Evolutionary conservation across 2,888 invertebrate species (phyloP).

Genomic region (Synergus laeviventris): DNA sequence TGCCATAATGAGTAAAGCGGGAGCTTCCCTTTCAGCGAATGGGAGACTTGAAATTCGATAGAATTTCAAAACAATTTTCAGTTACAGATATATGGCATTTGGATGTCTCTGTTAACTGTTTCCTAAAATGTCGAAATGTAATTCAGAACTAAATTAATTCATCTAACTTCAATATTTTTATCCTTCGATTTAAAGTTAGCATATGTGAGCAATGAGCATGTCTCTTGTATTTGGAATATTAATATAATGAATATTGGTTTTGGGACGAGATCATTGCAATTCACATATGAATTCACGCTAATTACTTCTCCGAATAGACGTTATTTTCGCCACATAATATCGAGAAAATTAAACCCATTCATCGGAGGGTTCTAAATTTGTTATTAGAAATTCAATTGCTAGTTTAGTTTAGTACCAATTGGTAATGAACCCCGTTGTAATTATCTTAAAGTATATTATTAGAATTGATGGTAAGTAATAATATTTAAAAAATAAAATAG

Average conservation of each 20-base stretch:
- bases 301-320: neutral
- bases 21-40: conserved; percentile 24
- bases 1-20: conserved; percentile 32
- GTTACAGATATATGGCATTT: neutral
- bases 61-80: conserved; percentile 9
- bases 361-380: neutral
- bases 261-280: no score
- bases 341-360: neutral
- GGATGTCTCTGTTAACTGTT: neutral
- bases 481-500: no score
- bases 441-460: no score
- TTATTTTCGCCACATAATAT: neutral
- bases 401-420: no score
- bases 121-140: neutral
- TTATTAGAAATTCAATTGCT: neutral
- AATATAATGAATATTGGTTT: no score
- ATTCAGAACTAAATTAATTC: neutral
- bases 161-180: neutral
- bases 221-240: no score
- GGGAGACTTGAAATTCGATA: conserved; percentile 3
- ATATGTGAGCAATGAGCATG: no score
- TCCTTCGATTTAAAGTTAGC: neutral
- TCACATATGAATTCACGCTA: neutral
- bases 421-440: no score
- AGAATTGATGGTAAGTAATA: no score